A percentile compares a stretch with the other conserved stretches of the same genome.
These are phyloP conservation scores for Oxystoma pomonae DNA, from an alignment of 2,888 invertebrate species.

Conservation along the genomic window DNA sequence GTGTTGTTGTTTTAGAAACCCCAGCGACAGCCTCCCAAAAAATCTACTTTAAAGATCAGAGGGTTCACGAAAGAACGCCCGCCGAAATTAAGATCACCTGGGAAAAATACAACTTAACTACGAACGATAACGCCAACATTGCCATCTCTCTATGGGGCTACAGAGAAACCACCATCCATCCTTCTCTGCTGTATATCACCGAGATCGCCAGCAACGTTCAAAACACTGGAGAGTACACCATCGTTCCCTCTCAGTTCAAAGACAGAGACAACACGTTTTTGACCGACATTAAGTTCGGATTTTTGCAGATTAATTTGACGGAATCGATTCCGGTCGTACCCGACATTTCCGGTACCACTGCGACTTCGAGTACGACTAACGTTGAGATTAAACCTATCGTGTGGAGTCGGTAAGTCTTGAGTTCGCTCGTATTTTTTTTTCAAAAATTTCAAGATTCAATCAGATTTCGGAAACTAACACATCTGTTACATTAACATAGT, in stretches of 20 bases:
- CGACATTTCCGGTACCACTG: conserved; percentile 29
- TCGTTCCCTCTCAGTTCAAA: conserved; percentile 69
- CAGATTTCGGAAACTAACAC: too few relatives aligned
- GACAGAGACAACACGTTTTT: conserved; percentile 65
- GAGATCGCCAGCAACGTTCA: conserved; percentile 57
- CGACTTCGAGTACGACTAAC: conserved; percentile 15
- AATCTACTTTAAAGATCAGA: conserved; percentile 73
- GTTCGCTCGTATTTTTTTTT: too few relatives aligned
- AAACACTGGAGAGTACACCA: conserved; percentile 61
- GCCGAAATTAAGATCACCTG: conserved; percentile 74
- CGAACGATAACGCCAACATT: conserved; percentile 70
- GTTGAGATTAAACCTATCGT: conserved; percentile 52
- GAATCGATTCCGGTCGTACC: conserved; percentile 56
- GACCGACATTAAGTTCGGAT: conserved; percentile 78
- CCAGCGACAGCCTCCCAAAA: conserved; percentile 82
- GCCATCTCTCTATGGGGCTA: conserved; percentile 88
- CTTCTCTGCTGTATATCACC: conserved; percentile 78
- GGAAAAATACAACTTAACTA: conserved; percentile 82
- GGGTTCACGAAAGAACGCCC: conserved; percentile 70
- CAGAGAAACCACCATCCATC: conserved; percentile 75
- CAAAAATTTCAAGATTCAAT: too few relatives aligned
- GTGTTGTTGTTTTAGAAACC: conserved; percentile 65
- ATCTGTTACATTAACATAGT: too few relatives aligned
- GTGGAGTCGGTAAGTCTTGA: conserved; percentile 68
- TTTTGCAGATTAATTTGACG: conserved; percentile 82